phyloP scores from a whole-genome alignment of 2,113 vertebrate species.

The Motacilla tschutschensis region DNA sequence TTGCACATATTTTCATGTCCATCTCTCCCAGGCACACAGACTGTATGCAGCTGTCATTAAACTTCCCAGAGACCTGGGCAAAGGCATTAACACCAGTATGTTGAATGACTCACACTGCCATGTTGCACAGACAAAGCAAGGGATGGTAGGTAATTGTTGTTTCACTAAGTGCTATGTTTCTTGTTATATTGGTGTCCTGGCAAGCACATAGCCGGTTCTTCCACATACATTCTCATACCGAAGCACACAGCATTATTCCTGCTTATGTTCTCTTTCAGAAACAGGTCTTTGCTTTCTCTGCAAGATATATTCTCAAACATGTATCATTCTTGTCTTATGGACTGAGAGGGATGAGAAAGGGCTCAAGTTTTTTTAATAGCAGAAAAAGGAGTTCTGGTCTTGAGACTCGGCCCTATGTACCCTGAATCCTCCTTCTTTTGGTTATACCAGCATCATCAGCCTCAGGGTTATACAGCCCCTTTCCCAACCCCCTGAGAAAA shows the following conservation, averaged over 20 bases:
- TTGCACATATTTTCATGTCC: neutral
- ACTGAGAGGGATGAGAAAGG: neutral
- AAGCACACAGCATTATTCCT: neutral
- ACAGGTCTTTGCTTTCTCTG: neutral
- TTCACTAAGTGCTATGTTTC: neutral
- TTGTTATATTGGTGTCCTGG: neutral
- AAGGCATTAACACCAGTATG: accelerated
- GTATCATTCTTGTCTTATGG: neutral
- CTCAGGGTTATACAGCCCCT: neutral
- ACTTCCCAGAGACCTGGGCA: neutral
- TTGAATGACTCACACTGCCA: neutral
- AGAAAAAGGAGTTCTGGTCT: neutral
- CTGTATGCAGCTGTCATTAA: neutral
- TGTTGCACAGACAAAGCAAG: neutral
- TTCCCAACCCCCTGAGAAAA: neutral
- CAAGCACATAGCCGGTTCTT: neutral
- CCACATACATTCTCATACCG: neutral
- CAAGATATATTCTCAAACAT: neutral
- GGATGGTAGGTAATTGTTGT: neutral
- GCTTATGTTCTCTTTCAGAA: neutral
- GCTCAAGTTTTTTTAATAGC: neutral
- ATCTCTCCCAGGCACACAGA: neutral
- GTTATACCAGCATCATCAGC: neutral
- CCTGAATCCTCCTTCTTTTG: neutral
- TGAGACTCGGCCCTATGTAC: neutral